Evolutionary conservation across 2,888 invertebrate species (phyloP).

Genomic region (Nomada hirtipes): DNA sequence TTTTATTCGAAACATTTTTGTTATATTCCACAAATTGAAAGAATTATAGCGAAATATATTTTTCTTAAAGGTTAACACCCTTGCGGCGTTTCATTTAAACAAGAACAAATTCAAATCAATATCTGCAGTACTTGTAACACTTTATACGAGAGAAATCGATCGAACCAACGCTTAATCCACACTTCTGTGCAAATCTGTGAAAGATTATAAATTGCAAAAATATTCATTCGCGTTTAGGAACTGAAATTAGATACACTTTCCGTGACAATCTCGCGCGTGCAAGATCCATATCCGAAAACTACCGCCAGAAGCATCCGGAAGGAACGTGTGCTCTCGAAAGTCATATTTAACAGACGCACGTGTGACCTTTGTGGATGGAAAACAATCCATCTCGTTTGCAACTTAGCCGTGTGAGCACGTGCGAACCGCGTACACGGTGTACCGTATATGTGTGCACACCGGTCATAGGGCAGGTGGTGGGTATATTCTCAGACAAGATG

Average conservation of each 20-base stretch:
- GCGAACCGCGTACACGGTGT: conserved; percentile 12
- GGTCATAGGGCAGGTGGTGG: conserved; percentile 71
- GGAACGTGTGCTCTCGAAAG: conserved; percentile 34
- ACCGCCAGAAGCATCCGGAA: conserved; percentile 2
- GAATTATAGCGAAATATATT: too few relatives aligned
- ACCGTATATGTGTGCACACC: conserved; percentile 25
- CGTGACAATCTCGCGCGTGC: conserved; percentile 3
- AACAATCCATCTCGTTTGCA: conserved; percentile 55
- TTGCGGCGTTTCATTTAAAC: too few relatives aligned
- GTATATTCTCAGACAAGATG: conserved; percentile 71
- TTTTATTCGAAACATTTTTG: too few relatives aligned
- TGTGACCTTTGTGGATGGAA: conserved; percentile 53
- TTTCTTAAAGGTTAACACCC: too few relatives aligned
- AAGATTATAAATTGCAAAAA: conserved; percentile 9
- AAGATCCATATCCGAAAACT: conserved; percentile 18
- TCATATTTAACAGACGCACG: conserved; percentile 58
- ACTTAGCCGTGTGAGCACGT: conserved; percentile 51
- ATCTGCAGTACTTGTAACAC: not conserved
- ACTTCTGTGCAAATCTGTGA: not conserved
- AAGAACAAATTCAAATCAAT: not conserved
- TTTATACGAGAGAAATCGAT: not conserved
- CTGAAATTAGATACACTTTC: conserved; percentile 1
- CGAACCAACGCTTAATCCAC: not conserved
- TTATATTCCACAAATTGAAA: too few relatives aligned
- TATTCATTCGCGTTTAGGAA: not conserved